Conservation (phyloP, 1,140 invertebrate genomes). For the Brachionus manjavacas region DNA sequence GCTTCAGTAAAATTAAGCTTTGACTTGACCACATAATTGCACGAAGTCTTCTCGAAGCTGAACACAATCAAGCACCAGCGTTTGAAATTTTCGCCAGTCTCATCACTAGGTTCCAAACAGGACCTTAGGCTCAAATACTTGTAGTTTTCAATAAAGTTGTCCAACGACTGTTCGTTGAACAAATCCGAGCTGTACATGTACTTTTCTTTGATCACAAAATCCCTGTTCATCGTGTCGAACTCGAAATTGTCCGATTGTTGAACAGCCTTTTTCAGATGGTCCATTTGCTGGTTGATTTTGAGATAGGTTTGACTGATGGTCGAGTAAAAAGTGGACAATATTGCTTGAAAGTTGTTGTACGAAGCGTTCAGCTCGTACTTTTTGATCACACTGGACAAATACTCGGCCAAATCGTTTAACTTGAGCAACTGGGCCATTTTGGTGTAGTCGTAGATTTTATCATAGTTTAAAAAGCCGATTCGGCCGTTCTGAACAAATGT, state of each 20-base stretch:
- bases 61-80: not conserved
- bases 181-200: not conserved
- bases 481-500: not conserved
- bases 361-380: slow-evolving; percentile 1
- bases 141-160: not conserved
- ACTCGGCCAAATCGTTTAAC: not conserved
- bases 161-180: not conserved
- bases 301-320: not conserved
- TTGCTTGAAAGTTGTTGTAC: not conserved
- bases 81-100: not conserved
- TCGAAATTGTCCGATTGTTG: not conserved
- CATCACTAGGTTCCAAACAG: not conserved
- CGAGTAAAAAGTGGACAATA: not conserved
- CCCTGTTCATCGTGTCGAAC: not conserved
- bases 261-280: not conserved
- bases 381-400: not conserved
- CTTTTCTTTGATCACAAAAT: slow-evolving; percentile 15
- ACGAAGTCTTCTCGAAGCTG: not conserved
- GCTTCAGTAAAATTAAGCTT: not conserved
- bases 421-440: not conserved
- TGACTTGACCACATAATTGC: not conserved
- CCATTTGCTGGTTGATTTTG: not conserved
- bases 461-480: not conserved
- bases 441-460: not conserved
- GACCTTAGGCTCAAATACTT: not conserved